Percentiles rank a stretch among this genome's conserved stretches.
Conservation (phyloP, 2,888 invertebrate species). For the Thysanoteuthis rhombus region DNA sequence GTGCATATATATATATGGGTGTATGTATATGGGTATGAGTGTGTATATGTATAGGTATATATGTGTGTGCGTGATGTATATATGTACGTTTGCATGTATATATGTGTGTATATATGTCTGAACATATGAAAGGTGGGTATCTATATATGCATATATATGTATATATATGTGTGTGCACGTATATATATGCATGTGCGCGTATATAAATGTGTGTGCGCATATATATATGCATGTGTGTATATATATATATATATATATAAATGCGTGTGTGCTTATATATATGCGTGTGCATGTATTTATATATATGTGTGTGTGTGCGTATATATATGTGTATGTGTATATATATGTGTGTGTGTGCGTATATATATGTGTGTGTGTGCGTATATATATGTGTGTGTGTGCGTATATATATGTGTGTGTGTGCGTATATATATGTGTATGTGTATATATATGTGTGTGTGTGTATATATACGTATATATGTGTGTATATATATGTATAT, state of each 20-base stretch:
- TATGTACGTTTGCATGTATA: neutral
- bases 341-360: neutral
- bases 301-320: neutral
- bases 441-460: no score
- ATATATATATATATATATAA: neutral
- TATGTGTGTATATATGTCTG: neutral
- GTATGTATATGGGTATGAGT: no score
- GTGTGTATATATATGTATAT: no score
- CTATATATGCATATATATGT: neutral
- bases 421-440: neutral
- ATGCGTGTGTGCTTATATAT: neutral
- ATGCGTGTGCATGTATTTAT: neutral
- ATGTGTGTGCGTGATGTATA: no score
- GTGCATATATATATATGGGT: neutral
- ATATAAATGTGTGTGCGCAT: neutral
- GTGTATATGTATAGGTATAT: no score
- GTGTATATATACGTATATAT: no score
- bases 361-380: neutral
- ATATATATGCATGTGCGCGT: neutral
- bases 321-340: neutral
- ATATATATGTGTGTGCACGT: neutral
- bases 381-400: neutral
- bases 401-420: neutral
- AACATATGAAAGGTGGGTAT: no score
- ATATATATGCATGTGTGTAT: neutral